phyloP scores from a whole-genome alignment of 2,113 vertebrate genomes.

The Protobothrops flavoviridis region DNA sequence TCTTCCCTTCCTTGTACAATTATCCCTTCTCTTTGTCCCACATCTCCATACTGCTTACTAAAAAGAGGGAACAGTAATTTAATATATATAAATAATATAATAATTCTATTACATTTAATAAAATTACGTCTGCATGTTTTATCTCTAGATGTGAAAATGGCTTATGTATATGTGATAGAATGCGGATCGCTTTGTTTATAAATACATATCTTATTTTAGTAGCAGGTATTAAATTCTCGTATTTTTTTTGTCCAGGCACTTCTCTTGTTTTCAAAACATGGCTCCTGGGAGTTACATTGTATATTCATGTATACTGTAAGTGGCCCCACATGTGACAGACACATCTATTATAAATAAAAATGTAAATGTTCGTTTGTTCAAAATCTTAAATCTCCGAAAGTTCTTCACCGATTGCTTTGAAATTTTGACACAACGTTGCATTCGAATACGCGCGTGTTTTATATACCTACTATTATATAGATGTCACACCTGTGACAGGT shows the following conservation, averaged over 20 bases:
- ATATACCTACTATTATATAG: too few relatives aligned
- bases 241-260: neutral
- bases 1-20: neutral
- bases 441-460: too few relatives aligned
- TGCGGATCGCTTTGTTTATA: neutral
- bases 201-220: neutral
- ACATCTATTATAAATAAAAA: neutral
- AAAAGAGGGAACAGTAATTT: neutral
- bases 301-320: neutral
- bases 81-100: neutral
- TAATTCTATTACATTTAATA: neutral
- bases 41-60: neutral
- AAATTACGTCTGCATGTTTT: neutral
- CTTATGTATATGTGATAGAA: neutral
- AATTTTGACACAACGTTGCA: too few relatives aligned
- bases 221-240: neutral
- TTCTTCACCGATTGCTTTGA: too few relatives aligned
- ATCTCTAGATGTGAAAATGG: neutral
- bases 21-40: neutral
- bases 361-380: too few relatives aligned
- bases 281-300: neutral
- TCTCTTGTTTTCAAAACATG: neutral
- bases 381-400: too few relatives aligned
- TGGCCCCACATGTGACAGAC: neutral
- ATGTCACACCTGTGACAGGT: too few relatives aligned